Base-by-base conservation (phyloP, 2,113 vertebrate genomes). In the Gracilinanus agilis region DNA sequence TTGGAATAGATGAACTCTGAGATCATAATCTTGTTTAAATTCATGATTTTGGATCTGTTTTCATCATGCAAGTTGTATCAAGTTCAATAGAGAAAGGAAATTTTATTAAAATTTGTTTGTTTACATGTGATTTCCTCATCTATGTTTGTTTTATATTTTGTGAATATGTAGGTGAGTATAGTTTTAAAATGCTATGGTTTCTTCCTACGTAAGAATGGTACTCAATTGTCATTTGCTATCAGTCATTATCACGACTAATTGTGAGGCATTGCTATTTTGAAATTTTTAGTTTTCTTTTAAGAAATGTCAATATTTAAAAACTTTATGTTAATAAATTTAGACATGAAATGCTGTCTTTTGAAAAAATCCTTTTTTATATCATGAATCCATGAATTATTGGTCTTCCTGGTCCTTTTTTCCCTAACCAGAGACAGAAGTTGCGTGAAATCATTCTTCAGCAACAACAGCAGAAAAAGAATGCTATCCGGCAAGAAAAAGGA, bases 371-470 rank as follows among this genome's bases (percentile, higher is more conserved):
- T 40, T 83, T 83, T 23, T 23, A 2, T 7, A 23, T 83, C 40
- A 40, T 83, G 67, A 40, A 23, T 83, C 34, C n/a, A 40, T 83
- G 75, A 91, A 49, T 19, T 56, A 29, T 53, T 96, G 89, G 91
- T 67, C 54, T 91, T 90, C 53, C 6, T 90, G 97, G 95, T 97
- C 5, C 44, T 83, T 83, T 83, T 34, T 49, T 91, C 92, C 55
- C 5, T 44, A 53, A 95, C 16, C 98, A 99, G 99, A 99, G 99
- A 6, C 99, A 99, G 96, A 99, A 99, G 95, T 98, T 99, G 25
- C 99, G 99, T 13, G 99, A 99, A 98, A 99, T 99, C 21, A 99
- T 99, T 95, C 98, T 99, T 0, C 98, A 99, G 95, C 99, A 99
- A 94, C 99, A 99, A 92, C 99, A 99, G 97, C 99, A 99, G 98